Conservation (phyloP, 2,797 vertebrate genomes). For the Harpagifer antarcticus region DNA sequence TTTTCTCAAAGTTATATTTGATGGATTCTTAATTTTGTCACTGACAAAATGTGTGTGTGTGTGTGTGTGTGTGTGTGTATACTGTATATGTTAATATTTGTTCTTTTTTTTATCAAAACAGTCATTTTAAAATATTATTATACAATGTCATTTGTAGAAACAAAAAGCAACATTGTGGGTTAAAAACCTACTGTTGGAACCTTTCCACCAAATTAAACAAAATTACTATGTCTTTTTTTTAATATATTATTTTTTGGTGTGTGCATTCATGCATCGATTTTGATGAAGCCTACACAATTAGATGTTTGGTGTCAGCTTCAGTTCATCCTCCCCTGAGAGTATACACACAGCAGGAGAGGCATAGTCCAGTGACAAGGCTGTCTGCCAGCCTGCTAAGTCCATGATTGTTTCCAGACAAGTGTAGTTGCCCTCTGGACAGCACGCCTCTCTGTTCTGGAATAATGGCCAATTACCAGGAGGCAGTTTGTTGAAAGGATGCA, state of each 20-base stretch:
- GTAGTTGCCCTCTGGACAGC: slow-evolving; percentile 82
- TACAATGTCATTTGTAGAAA: not conserved
- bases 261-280: slow-evolving; percentile 22
- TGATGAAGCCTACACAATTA: slow-evolving; percentile 38
- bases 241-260: not conserved
- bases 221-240: not conserved
- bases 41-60: not conserved
- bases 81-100: too few relatives aligned
- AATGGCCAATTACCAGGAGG: slow-evolving; percentile 85
- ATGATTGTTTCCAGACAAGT: slow-evolving; percentile 86
- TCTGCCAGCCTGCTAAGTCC: slow-evolving; percentile 79
- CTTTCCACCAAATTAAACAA: not conserved
- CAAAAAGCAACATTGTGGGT: not conserved
- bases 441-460: slow-evolving; percentile 78
- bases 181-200: not conserved
- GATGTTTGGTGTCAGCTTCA: slow-evolving; percentile 39
- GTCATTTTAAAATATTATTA: not conserved
- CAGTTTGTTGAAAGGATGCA: slow-evolving; percentile 83
- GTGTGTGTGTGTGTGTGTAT: not conserved
- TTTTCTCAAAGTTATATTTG: not conserved
- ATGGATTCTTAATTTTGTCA: not conserved
- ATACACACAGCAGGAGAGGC: slow-evolving; percentile 64
- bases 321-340: slow-evolving; percentile 53
- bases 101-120: not conserved
- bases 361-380: slow-evolving; percentile 73